Evolutionary conservation across 2,888 invertebrate genomes (phyloP), one percentile per base, ranked within the genome.

Genomic region (Limnephilus marmoratus): DNA sequence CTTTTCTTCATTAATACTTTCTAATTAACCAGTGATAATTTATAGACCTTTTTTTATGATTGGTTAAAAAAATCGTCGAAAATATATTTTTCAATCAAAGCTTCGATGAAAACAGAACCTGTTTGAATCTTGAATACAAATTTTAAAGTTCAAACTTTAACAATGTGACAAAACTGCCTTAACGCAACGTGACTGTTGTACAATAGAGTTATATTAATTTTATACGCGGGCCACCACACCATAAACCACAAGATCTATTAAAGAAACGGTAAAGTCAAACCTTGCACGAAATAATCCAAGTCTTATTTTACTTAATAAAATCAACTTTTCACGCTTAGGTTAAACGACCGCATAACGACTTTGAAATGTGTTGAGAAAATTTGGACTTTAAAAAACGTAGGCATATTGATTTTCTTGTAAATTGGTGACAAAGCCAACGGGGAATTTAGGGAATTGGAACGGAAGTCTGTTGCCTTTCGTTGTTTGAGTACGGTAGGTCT

Each of bases 271-370:
- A 68, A 68, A 24, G 9, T 68, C 68, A 68, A 68, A 41, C 85
- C 45, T 45, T 85, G 1, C 34, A 29, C n/a, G 31, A 87, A 87
- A 53, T 45, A n/a, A 68, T 7, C 9, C 24, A 68, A 68, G 24
- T 68, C 24, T 68, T 68, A 18, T 24, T 68, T 68, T 24, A 24
- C 53, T 68, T 68, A 18, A 86, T 86, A 41, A 53, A 45, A 49
- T 85, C 24, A 13, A 41, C 85, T 37, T 85, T 85, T 41, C 41
- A n/a, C 41, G 37, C n/a, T 41, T 41, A 15, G 41, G 85, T 85
- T 41, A 85, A 41, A 85, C 87, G 87, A 49, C 87, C 87, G 87
- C 49, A 29, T 53, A 34, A 87, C 24, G 53, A 87, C 87, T n/a
- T 85, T 31, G 82, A 82, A 34, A 31, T 34, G 24, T 24, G 68